Conservation (phyloP, 2,888 invertebrate genomes). For the Drosophila ustulata region DNA sequence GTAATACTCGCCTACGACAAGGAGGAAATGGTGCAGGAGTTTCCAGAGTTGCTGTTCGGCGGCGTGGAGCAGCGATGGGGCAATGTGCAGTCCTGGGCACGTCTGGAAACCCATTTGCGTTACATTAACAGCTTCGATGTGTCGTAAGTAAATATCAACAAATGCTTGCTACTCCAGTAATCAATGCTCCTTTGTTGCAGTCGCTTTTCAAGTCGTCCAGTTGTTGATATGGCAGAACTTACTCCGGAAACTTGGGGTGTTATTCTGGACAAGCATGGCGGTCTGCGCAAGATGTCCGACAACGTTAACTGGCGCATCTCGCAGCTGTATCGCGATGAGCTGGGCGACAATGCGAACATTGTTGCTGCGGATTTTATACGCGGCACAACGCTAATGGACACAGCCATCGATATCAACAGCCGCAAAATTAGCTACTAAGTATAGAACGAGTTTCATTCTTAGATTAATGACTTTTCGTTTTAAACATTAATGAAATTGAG, state of each 20-base stretch:
- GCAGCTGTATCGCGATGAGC: constrained; percentile 86
- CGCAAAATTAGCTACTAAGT: constrained; percentile 62
- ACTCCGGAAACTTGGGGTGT: constrained; percentile 88
- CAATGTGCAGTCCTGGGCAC: constrained; percentile 86
- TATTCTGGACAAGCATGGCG: constrained; percentile 86
- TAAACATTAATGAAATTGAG: not conserved
- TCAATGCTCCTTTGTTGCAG: constrained; percentile 39
- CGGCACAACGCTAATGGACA: constrained; percentile 87
- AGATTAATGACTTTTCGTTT: not conserved
- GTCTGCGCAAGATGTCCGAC: constrained; percentile 88
- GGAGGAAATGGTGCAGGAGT: constrained; percentile 80
- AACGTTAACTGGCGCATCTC: constrained; percentile 88
- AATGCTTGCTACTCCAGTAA: too few relatives aligned
- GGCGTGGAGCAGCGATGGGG: constrained; percentile 89
- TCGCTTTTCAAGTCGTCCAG: constrained; percentile 83
- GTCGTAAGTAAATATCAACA: constrained; percentile 70
- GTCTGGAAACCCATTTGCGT: constrained; percentile 86
- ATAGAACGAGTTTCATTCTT: not conserved
- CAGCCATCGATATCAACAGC: constrained; percentile 83
- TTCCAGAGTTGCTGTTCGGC: constrained; percentile 86
- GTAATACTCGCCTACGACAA: constrained; percentile 87
- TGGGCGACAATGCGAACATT: constrained; percentile 87
- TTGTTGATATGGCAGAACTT: constrained; percentile 89
- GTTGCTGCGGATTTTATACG: constrained; percentile 88
- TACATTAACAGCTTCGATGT: constrained; percentile 77